These are phyloP conservation scores for Brenthis daphne DNA, from an alignment of 2,888 invertebrate species.

Conservation along the genomic window DNA sequence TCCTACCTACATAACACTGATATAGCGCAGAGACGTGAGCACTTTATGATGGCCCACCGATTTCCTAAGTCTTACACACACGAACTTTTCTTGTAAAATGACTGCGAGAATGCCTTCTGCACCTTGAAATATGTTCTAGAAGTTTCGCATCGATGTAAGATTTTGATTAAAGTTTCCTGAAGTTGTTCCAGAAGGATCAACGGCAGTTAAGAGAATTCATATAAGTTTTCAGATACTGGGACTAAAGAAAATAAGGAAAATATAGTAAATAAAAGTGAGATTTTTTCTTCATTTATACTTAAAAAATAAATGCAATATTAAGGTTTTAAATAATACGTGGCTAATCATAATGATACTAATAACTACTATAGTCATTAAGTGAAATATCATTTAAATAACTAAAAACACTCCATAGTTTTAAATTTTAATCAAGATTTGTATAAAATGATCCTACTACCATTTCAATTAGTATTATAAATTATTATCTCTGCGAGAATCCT, in stretches of 20 bases:
- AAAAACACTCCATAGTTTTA: too few species aligned
- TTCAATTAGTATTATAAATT: too few species aligned
- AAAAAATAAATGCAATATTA: too few species aligned
- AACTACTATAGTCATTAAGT: too few species aligned
- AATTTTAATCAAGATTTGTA: too few species aligned
- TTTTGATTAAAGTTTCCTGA: conserved; percentile 28
- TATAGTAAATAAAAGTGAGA: too few species aligned
- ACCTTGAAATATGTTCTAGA: conserved; percentile 34
- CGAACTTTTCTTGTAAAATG: conserved; percentile 32
- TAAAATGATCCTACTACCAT: too few species aligned
- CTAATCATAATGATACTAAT: too few species aligned
- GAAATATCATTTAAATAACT: too few species aligned
- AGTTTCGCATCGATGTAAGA: conserved; percentile 16
- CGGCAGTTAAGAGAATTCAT: conserved; percentile 16
- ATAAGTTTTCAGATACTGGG: neutral
- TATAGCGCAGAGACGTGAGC: conserved; percentile 48
- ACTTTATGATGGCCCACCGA: conserved; percentile 41
- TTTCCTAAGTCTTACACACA: conserved; percentile 30
- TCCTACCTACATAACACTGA: conserved; percentile 43
- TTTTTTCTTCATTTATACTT: too few species aligned
- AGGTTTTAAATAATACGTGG: too few species aligned
- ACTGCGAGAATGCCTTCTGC: conserved; percentile 28
- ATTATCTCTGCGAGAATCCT: too few species aligned
- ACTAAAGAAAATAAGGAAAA: conserved; percentile 3
- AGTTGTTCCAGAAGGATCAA: conserved; percentile 20